These are phyloP conservation scores for Platycercus adscitus DNA, from an alignment of 2,113 vertebrate species.

Conservation along the genomic window DNA sequence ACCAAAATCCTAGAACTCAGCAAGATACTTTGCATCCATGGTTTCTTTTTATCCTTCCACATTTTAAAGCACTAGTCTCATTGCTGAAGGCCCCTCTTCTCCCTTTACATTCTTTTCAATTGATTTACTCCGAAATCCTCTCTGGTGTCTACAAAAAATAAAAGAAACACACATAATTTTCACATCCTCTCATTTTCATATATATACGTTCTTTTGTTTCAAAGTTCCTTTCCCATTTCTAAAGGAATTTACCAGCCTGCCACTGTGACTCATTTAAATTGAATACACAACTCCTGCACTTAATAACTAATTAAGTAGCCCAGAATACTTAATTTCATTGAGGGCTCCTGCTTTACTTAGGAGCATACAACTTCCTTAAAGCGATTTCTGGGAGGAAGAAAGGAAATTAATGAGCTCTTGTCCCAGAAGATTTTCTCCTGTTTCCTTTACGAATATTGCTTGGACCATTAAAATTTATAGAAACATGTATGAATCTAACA, in stretches of 20 bases:
- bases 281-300: background rate
- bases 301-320: constrained; percentile 19
- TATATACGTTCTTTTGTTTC: background rate
- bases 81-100: background rate
- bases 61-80: background rate
- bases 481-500: background rate
- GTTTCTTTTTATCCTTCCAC: background rate
- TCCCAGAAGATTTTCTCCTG: background rate
- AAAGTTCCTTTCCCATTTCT: background rate
- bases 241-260: background rate
- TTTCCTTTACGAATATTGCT: background rate
- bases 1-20: background rate
- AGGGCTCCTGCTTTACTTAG: background rate
- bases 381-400: background rate
- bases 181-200: background rate
- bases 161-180: background rate
- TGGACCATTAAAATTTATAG: background rate
- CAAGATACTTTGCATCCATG: background rate
- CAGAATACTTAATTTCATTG: background rate
- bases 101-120: background rate
- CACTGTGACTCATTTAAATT: background rate
- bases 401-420: background rate
- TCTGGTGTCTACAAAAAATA: background rate
- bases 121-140: background rate
- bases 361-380: background rate